Base-by-base conservation (phyloP, 2,113 vertebrate species). In the Aptenodytes forsteri region DNA sequence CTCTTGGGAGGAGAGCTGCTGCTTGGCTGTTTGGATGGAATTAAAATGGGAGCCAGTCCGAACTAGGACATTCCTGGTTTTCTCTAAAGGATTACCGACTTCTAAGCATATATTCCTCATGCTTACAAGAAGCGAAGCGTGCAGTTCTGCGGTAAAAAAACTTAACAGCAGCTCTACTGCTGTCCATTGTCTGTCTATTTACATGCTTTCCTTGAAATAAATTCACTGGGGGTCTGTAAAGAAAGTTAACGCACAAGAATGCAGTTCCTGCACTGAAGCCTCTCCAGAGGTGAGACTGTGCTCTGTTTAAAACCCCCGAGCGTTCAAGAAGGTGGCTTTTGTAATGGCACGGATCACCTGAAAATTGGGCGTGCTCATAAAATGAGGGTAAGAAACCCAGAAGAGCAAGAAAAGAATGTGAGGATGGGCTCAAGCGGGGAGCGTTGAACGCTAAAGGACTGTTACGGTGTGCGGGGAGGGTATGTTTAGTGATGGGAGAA, bases 381-480 rank as follows among this genome's bases (percentile, higher is more conserved):
- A n/a, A 36, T 2, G 46, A 59, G 61, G 66, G 44, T 36, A 46
- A 59, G 40, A 50, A 83, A 81, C 8, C 5, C 47, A 42, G 42
- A 25, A 50, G 32, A 86, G 21, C 26, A n/a, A 26, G 38, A 29
- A 14, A 44, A 38, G 56, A 44, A 46, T 3, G 10, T 0, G 11
- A 52, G 71, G 36, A 21, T 23, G 56, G 42, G 52, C 25, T 47
- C 0, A 3, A 3, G 64, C 1, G 3, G 42, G 55, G 47, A 76
- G 77, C 14, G 0, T 6, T 9, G 69, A 15, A 12, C 0, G 7
- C 17, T n/a, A 3, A 40, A 17, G 65, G 89, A 13, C 21, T 6
- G 13, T 17, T 7, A 1, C 0, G 3, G 26, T 36, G 54, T 26
- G 38, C 0, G 2, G 13, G 59, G 26, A 25, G 52, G 58, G 6